Evolutionary conservation across 2,113 vertebrate species (phyloP).

Genomic region (Chlamydotis undulata): DNA sequence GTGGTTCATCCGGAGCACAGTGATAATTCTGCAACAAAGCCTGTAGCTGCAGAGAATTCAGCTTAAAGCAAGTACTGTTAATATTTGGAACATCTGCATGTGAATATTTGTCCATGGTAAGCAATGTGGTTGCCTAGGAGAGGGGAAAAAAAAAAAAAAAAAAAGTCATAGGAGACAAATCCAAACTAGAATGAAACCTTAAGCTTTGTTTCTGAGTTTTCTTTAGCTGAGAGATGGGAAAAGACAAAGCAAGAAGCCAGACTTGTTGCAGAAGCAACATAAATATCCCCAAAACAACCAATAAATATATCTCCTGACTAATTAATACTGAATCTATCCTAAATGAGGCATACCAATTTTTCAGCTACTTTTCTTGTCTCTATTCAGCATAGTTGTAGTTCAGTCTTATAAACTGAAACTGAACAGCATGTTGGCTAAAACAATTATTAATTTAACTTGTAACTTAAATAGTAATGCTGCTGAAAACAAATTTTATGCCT

Average conservation of each 20-base stretch:
- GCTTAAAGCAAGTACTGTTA: slow-evolving; percentile 96
- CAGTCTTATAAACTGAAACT: neutral
- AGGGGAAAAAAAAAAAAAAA: neutral
- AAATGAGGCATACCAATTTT: neutral
- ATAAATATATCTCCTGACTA: neutral
- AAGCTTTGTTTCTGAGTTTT: neutral
- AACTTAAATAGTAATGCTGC: neutral
- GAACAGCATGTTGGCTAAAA: neutral
- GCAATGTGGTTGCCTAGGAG: slow-evolving; percentile 91
- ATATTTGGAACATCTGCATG: slow-evolving; percentile 91
- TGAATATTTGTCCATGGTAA: slow-evolving; percentile 98
- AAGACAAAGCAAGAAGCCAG: neutral
- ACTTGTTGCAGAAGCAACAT: neutral
- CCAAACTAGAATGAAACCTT: neutral
- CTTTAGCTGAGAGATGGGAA: neutral
- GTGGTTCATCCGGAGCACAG: slow-evolving; percentile 95
- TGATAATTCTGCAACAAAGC: slow-evolving; percentile 95
- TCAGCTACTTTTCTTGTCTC: neutral
- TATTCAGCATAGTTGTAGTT: neutral
- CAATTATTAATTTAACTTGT: neutral
- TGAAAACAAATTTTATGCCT: neutral
- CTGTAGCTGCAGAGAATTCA: slow-evolving; percentile 95
- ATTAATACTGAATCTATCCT: neutral
- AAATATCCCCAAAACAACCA: neutral
- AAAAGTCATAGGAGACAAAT: neutral